Base-by-base conservation (phyloP, 2,113 vertebrate species). In the Ceratotherium simum region DNA sequence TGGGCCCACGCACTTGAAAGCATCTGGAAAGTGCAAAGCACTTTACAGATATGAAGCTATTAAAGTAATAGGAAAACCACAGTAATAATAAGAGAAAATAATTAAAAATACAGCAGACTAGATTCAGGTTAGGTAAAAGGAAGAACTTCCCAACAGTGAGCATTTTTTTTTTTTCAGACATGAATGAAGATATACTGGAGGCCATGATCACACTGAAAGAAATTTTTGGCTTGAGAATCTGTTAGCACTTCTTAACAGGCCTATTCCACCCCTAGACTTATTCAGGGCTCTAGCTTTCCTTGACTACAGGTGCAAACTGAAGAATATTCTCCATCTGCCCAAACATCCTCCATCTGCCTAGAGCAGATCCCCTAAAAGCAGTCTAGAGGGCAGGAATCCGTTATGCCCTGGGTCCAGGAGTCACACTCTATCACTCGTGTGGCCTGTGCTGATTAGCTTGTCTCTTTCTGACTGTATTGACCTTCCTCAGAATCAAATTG, bases 81-180 rank as follows among this genome's bases (percentile, higher is more conserved):
- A 69, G 31, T 42, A 81, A 73, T 75, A 76, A 65, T 84, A 83
- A 87, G 42, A 95, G 65, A 89, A 58, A 96, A 85, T 58, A 92
- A 75, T 75, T 62, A 9, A 96, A 95, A 91, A 73, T 54, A 31
- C 0, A 17, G 51, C 31, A 91, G 58, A 62, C 80, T 85, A 91
- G 69, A 67, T 81, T 84, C 42, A 89, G 69, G n/a, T 73, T 91
- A 91, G 11, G 16, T 54, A 91, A 72, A 95, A 70, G 17, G 21
- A 84, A 96, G 72, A 89, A 95, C 56, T 82, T 96, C 69, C 51
- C 82, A 82, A 58, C 13, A 88, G 54, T 27, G 42, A 69, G 36
- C 29, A 48, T n/a, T 42, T 54, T 29, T 31, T 29, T 31, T 58
- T 42, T 42, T 18, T 39, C 29, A 36, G 33, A 69, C 54, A 95